Evolutionary conservation across 2,113 vertebrate genomes (phyloP).

Genomic region (Bubalus kerabau): DNA sequence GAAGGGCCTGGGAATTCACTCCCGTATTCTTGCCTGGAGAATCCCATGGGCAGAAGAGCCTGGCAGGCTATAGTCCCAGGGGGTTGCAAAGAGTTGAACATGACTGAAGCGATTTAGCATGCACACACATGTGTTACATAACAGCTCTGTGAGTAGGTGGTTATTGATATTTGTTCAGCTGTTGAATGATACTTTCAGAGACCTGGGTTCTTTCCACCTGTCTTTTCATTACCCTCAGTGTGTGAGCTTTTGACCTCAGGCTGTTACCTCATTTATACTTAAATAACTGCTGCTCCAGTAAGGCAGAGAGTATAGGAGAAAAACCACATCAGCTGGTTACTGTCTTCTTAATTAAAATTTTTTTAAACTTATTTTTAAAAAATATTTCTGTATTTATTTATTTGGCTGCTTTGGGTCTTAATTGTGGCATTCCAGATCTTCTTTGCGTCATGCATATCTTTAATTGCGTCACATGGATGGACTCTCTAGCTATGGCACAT

Average conservation of each 20-base stretch:
- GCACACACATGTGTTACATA: not conserved
- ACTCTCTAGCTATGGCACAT: not conserved
- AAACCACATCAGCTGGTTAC: not conserved
- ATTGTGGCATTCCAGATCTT: not conserved
- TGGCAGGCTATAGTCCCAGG: not conserved
- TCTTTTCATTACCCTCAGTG: not conserved
- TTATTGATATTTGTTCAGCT: not conserved
- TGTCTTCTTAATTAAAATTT: not conserved
- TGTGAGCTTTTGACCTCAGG: not conserved
- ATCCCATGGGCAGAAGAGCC: not conserved
- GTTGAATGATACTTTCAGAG: not conserved
- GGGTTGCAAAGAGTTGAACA: not conserved
- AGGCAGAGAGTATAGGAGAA: not conserved
- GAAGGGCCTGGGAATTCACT: not conserved
- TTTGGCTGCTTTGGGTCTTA: not conserved
- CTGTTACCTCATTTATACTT: not conserved
- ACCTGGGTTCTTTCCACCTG: not conserved
- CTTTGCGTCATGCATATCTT: accelerated
- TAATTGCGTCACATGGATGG: not conserved
- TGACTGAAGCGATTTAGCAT: not conserved
- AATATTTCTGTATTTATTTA: not conserved
- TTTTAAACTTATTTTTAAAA: not conserved
- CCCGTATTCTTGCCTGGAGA: not conserved
- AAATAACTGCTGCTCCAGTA: not conserved
- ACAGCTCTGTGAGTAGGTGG: not conserved